phyloP scores from a whole-genome alignment of 2,113 vertebrate species.

The Pseudopipra pipra region DNA sequence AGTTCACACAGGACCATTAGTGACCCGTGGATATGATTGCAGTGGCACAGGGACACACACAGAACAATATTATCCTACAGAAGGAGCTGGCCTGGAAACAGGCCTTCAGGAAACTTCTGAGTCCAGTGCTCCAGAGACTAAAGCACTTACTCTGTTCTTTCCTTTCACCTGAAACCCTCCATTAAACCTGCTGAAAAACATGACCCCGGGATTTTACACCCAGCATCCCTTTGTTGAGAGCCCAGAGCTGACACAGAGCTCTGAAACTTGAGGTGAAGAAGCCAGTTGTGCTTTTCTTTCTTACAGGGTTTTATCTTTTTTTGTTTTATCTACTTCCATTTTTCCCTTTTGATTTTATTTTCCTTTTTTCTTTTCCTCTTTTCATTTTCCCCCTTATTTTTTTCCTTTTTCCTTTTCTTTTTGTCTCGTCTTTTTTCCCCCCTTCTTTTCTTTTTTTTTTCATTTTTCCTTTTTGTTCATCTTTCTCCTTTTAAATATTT shows the following conservation, averaged over 20 bases:
- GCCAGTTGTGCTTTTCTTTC: background rate
- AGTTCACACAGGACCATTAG: background rate
- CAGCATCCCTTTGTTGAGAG: background rate
- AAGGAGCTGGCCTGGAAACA: background rate
- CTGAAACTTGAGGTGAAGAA: background rate
- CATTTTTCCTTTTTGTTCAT: too few relatives aligned
- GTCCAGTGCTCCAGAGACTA: background rate
- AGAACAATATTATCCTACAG: background rate
- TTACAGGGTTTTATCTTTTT: background rate
- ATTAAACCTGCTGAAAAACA: background rate
- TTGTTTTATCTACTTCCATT: background rate
- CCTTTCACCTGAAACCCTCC: background rate
- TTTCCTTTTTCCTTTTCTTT: fast-evolving
- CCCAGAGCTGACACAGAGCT: background rate
- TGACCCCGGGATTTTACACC: background rate
- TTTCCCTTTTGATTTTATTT: fast-evolving
- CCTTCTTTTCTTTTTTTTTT: too few relatives aligned
- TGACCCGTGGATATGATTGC: background rate
- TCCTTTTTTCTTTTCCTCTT: fast-evolving
- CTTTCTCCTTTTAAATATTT: fast-evolving
- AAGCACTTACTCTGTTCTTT: background rate
- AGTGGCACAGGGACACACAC: background rate
- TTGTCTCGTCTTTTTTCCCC: fast-evolving
- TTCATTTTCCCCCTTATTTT: fast-evolving
- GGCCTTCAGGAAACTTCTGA: background rate